A percentile compares a stretch with the other conserved stretches of the same genome.
Conservation (phyloP, 2,797 vertebrate species). For the Pipistrellus kuhlii region DNA sequence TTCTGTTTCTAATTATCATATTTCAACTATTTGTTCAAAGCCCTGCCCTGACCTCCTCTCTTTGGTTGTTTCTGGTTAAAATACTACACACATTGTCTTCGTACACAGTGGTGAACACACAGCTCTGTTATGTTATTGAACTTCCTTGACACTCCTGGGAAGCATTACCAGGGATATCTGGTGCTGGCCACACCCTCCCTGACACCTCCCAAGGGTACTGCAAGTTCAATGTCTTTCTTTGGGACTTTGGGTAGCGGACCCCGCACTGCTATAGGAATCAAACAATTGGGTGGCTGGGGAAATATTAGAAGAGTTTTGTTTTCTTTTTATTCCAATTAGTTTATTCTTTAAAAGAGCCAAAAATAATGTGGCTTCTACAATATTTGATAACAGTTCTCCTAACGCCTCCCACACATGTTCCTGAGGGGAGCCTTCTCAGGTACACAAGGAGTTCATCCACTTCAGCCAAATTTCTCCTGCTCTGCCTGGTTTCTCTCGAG, state of each 20-base stretch:
- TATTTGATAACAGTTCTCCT: neutral
- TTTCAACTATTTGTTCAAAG: conserved; percentile 29
- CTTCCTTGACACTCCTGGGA: neutral
- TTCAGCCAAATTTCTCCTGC: neutral
- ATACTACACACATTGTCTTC: neutral
- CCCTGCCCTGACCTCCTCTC: neutral
- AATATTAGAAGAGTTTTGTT: neutral
- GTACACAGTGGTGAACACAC: neutral
- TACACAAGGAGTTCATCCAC: neutral
- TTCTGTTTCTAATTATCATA: neutral
- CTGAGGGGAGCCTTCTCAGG: neutral
- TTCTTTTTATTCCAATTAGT: neutral
- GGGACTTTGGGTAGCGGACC: neutral
- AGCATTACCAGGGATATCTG: neutral
- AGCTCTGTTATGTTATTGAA: neutral
- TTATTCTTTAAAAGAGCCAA: neutral
- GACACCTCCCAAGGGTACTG: neutral
- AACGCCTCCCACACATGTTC: neutral
- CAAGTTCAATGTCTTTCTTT: neutral
- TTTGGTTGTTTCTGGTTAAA: neutral
- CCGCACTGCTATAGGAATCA: neutral
- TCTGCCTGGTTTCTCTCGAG: neutral
- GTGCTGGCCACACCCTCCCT: neutral
- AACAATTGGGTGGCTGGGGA: neutral
- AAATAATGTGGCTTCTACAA: neutral